phyloP scores from a whole-genome alignment of 2,888 invertebrate species.

The Arctia plantaginis region DNA sequence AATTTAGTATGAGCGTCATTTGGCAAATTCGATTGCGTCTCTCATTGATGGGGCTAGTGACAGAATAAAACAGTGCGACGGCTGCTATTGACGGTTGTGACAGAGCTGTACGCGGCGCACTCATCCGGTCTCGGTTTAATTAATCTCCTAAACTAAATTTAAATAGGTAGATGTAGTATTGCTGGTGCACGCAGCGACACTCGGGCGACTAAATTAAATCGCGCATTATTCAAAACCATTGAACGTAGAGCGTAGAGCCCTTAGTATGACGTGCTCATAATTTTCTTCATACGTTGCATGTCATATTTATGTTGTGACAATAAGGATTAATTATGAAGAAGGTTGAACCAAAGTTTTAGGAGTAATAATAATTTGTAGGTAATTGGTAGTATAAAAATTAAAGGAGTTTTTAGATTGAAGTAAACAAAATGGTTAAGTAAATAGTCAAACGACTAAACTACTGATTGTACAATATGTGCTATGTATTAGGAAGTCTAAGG shows the following conservation, averaged over 20 bases:
- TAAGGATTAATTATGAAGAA: conserved; percentile 25
- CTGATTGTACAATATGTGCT: background rate
- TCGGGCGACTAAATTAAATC: conserved; percentile 67
- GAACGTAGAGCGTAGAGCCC: conserved; percentile 55
- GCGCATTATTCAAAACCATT: conserved; percentile 63
- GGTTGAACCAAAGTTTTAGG: conserved; percentile 5
- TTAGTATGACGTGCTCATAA: conserved; percentile 62
- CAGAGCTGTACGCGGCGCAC: conserved; percentile 66
- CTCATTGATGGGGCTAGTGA: conserved; percentile 72
- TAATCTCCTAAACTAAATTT: conserved; percentile 82
- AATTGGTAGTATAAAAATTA: conserved; percentile 14
- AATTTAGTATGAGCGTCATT: conserved; percentile 82
- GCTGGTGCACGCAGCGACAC: conserved; percentile 57
- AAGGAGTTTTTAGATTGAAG: background rate
- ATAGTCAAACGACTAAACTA: background rate
- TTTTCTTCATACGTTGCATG: conserved; percentile 53
- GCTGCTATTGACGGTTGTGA: conserved; percentile 79
- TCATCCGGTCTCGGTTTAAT: conserved; percentile 71
- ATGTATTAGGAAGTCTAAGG: too few relatives aligned
- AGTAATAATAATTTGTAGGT: conserved; percentile 16
- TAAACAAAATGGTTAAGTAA: background rate
- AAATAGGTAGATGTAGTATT: conserved; percentile 70
- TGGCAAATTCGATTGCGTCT: conserved; percentile 82
- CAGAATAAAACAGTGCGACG: conserved; percentile 79
- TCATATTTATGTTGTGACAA: conserved; percentile 36